Percentiles rank a stretch among this genome's conserved stretches.
phyloP scores from a whole-genome alignment of 2,888 invertebrate genomes.

The Coleophora flavipennella region DNA sequence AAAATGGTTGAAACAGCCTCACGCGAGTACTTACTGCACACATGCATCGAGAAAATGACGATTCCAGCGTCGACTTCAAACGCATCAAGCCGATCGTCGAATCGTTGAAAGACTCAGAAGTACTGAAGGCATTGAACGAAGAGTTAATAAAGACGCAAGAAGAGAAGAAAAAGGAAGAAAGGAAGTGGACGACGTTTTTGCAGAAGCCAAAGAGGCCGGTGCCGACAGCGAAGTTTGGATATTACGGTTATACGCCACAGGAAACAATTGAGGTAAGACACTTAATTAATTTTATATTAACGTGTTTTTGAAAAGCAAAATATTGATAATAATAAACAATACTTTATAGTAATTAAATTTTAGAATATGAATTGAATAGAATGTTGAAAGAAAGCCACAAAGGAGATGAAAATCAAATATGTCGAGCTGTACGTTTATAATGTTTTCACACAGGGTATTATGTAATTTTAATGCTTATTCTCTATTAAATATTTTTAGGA shows the following conservation, averaged over 20 bases:
- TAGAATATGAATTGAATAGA: no score
- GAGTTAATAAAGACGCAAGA: slow-evolving; percentile 46
- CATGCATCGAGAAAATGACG: slow-evolving; percentile 45
- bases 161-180: slow-evolving; percentile 69
- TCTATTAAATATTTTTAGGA: no score
- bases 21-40: slow-evolving; percentile 48
- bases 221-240: slow-evolving; percentile 56
- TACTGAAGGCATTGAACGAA: slow-evolving; percentile 73
- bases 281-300: no score
- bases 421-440: no score
- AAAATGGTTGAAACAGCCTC: slow-evolving; percentile 42
- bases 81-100: slow-evolving; percentile 77
- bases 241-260: slow-evolving; percentile 27
- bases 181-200: slow-evolving; percentile 82
- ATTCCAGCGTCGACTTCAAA: slow-evolving; percentile 78
- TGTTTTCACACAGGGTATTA: no score
- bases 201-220: slow-evolving; percentile 81
- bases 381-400: no score
- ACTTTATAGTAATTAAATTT: no score
- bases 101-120: slow-evolving; percentile 78
- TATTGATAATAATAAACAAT: no score
- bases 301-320: no score
- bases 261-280: slow-evolving; percentile 28
- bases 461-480: no score
- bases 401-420: no score